A percentile compares a stretch with the other conserved stretches of the same genome.
phyloP scores from a whole-genome alignment of 1,140 invertebrate genomes.

The Amphibalanus amphitrite region DNA sequence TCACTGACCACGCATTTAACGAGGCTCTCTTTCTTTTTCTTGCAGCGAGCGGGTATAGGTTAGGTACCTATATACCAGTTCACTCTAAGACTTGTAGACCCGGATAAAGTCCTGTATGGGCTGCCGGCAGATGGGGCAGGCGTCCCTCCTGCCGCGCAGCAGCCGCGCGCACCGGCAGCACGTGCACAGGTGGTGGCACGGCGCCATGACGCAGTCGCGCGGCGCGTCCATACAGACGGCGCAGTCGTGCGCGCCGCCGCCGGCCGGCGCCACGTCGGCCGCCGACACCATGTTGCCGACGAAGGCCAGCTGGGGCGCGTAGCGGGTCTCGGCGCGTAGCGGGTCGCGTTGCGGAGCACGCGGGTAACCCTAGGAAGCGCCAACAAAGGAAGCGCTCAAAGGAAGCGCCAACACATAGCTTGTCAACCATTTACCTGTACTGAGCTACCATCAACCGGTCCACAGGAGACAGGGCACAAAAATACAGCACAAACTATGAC shows the following conservation, averaged over 20 bases:
- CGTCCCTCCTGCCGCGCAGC: slow-evolving; percentile 22
- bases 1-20: too few relatives aligned
- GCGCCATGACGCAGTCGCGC: slow-evolving; percentile 30
- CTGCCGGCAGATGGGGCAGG: slow-evolving; percentile 32
- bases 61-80: too few relatives aligned
- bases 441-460: too few relatives aligned
- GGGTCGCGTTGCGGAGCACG: too few relatives aligned
- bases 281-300: slow-evolving; percentile 20
- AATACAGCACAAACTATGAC: too few relatives aligned
- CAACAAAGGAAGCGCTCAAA: too few relatives aligned
- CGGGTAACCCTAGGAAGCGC: too few relatives aligned
- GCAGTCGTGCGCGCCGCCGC: slow-evolving; percentile 28
- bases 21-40: too few relatives aligned
- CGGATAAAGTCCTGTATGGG: slow-evolving; percentile 22
- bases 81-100: slow-evolving; percentile 5
- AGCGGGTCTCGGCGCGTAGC: slow-evolving; percentile 17
- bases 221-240: slow-evolving; percentile 33
- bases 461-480: too few relatives aligned
- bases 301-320: slow-evolving; percentile 21
- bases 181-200: slow-evolving; percentile 34
- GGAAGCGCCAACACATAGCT: too few relatives aligned
- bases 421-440: too few relatives aligned
- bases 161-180: slow-evolving; percentile 27
- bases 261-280: slow-evolving; percentile 16
- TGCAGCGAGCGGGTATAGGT: too few relatives aligned